Conservation (phyloP, 2,113 vertebrate species). For the Lepidothrix coronata region DNA sequence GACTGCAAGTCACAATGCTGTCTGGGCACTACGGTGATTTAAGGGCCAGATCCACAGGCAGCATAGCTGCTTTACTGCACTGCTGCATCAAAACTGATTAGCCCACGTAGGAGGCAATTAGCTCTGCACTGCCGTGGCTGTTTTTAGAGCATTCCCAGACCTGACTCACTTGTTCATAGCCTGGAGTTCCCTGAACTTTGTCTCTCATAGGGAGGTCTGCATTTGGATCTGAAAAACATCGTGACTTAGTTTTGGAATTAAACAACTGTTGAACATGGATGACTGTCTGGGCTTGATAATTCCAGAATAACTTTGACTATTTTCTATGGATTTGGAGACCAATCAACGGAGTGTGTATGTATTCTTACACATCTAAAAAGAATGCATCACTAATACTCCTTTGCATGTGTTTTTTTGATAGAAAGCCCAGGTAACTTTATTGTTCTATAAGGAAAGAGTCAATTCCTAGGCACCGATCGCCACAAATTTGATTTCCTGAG, state of each 20-base stretch:
- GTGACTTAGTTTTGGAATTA: background rate
- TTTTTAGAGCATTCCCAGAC: background rate
- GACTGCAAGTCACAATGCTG: accelerated
- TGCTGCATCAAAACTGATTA: background rate
- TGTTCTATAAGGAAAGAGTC: background rate
- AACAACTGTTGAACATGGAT: background rate
- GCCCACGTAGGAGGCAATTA: background rate
- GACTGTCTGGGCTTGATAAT: background rate
- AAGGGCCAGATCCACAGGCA: background rate
- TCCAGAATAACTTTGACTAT: background rate
- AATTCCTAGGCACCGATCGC: background rate
- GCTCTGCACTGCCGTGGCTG: background rate
- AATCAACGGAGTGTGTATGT: background rate
- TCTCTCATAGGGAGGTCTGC: accelerated
- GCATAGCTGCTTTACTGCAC: background rate
- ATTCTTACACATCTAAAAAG: background rate
- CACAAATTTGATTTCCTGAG: background rate
- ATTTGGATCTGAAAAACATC: background rate
- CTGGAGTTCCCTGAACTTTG: background rate
- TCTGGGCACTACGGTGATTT: background rate
- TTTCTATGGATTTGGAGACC: background rate
- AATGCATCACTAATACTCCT: background rate
- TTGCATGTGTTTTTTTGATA: background rate
- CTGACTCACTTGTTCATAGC: background rate
- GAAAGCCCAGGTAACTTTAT: background rate